Evolutionary conservation across 2,888 invertebrate species (phyloP), one percentile per base, ranked within the genome.

Genomic region (Monochamus alternatus): DNA sequence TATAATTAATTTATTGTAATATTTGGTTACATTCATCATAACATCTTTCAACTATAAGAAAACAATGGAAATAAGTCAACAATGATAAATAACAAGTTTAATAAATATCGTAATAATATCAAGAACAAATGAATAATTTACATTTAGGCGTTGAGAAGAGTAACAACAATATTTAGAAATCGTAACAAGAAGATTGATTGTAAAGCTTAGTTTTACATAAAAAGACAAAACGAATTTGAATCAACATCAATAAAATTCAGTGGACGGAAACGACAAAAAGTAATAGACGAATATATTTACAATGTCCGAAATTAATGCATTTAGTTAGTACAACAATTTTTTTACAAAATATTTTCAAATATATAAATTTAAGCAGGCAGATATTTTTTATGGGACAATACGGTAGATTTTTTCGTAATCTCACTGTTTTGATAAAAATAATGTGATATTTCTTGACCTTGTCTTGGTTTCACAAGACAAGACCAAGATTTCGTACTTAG

Each of bases 21-120:
- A 66, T 66, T 32, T 68, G 76, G 67, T 76, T 55, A 78, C 78
- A 78, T 75, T 74, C 68, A 78, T 75, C 74, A 73, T 78, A 78
- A 78, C 78, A 75, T 75, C 74, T 72, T 78, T 75, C 68, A 75
- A 74, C 75, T 72, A 74, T 75, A 74, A 71, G 69, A 60, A 69
- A 73, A 62, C 55, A 55, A 51, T 44, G 43, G 30, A 75, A 78
- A 73, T 64, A 58, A 75, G 22, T 71, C 44, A 78, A 73, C 73
- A 78, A 59, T 60, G 60, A 72, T 63, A 52, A 71, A 52, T 52
- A 71, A 62, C 71, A 52, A 43, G 32, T 71, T 51, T 63, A 31
- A 62, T 22, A 51, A 52, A 71, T 14, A 32, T 32, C 38, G 22
- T 22, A 60, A 58, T 68, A 31, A 63, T 32, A 8, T 52, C 22